phyloP scores from a whole-genome alignment of 2,113 vertebrate species.

The Porphyrio hochstetteri region DNA sequence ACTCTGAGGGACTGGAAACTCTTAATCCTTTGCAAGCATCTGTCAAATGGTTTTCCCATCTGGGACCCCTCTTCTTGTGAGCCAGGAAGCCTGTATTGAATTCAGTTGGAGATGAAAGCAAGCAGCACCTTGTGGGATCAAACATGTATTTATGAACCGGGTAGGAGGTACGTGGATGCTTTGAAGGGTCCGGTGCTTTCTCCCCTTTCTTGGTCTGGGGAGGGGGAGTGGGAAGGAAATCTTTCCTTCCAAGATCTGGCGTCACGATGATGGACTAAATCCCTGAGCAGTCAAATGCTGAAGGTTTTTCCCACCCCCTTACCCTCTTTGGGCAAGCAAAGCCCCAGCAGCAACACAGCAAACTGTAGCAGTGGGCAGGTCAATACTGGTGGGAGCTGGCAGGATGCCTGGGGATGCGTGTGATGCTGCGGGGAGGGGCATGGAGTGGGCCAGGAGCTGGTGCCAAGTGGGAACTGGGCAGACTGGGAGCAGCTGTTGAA shows the following conservation, averaged over 20 bases:
- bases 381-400: not conserved
- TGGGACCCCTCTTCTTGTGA: not conserved
- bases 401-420: not conserved
- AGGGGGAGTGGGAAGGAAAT: fast-evolving
- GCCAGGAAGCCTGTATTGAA: not conserved
- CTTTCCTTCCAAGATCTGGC: not conserved
- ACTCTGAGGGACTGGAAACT: constrained; percentile 6
- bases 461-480: not conserved
- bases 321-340: not conserved
- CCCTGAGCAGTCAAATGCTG: not conserved
- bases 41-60: constrained; percentile 27
- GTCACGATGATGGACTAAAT: fast-evolving
- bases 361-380: not conserved
- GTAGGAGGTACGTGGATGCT: fast-evolving
- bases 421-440: not conserved
- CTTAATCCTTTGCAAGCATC: constrained; percentile 49
- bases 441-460: not conserved
- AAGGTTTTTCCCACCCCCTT: too few relatives aligned
- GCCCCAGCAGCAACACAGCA: not conserved
- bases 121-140: not conserved
- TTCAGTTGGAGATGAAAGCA: constrained; percentile 1
- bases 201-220: fast-evolving
- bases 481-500: constrained; percentile 13
- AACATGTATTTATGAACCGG: not conserved
- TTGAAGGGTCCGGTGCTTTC: not conserved